Evolutionary conservation across 2,797 vertebrate species (phyloP), one percentile per base, ranked within the genome.

Genomic region (Lates japonicus): DNA sequence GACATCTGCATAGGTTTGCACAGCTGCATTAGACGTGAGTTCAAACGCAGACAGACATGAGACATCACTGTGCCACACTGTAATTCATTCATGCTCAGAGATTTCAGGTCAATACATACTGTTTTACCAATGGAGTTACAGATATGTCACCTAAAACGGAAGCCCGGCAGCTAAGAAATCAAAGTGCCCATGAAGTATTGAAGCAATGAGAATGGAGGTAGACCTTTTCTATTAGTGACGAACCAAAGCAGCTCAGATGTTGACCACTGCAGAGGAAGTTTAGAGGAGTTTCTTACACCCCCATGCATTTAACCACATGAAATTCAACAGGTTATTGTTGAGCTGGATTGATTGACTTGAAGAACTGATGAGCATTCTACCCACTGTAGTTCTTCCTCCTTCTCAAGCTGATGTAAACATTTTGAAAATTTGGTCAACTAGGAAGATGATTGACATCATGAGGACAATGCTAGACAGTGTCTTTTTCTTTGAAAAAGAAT

Each of bases 1-100:
- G 78, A 95, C 92, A 84, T 91, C 93, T 96, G 95, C 96, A 96
- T 96, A 96, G 95, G 93, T 94, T 93, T 83, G 83, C 93, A 92
- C 93, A 82, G 91, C 88, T 88, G 85, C 84, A 58, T 81, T 78
- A 69, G 74, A 91, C 84, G 14, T n/a, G 44, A 86, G 71, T 25
- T 81, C 77, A 67, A 60, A 77, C 63, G 80, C 77, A 65, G 55
- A 88, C 78, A 49, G 61, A 90, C 77, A 70, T 70, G 85, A 92
- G 82, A 70, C 87, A 63, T 77, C 87, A 71, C 76, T 33, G 78
- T 55, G 64, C 55, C 87, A 76, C 80, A 57, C 42, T 41, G 49
- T 69, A 35, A 64, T 57, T 76, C 74, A 13, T 46, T 76, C 74
- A 44, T 39, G 73, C 78, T 77, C 22, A 12, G 68, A 84, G 29